Conservation (phyloP, 1,140 invertebrate genomes). For the Aporrectodea caliginosa region DNA sequence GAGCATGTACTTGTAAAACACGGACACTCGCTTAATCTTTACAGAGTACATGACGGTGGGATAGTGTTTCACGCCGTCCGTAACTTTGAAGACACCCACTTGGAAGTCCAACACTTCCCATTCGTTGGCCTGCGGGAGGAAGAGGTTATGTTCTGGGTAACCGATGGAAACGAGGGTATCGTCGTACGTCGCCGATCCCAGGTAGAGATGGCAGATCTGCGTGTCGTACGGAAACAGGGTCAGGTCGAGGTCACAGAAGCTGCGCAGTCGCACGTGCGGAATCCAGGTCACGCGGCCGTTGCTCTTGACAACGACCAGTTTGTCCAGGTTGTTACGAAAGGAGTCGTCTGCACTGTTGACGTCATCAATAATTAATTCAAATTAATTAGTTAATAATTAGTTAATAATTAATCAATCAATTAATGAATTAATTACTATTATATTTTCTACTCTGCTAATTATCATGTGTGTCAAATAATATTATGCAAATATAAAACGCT, state of each 20-base stretch:
- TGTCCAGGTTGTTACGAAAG: slow-evolving; percentile 59
- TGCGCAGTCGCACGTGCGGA: slow-evolving; percentile 64
- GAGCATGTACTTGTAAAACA: slow-evolving; percentile 4
- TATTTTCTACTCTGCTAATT: too few relatives aligned
- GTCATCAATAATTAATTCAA: neutral
- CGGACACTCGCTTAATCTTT: neutral
- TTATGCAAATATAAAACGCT: too few relatives aligned
- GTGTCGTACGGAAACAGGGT: slow-evolving; percentile 68
- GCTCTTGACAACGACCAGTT: slow-evolving; percentile 61
- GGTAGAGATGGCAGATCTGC: slow-evolving; percentile 63
- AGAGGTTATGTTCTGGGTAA: slow-evolving; percentile 34
- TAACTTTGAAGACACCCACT: neutral
- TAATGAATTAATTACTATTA: neutral
- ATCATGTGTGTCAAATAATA: too few relatives aligned
- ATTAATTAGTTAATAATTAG: neutral
- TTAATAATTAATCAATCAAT: too few relatives aligned
- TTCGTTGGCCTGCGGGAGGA: slow-evolving; percentile 30
- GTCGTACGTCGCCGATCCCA: slow-evolving; percentile 63
- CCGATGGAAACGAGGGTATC: slow-evolving; percentile 61
- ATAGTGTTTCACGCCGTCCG: neutral
- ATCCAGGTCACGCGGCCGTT: slow-evolving; percentile 66
- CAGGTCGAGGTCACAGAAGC: slow-evolving; percentile 66
- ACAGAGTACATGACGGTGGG: neutral
- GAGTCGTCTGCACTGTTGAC: slow-evolving; percentile 35
- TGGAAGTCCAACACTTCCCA: slow-evolving; percentile 9